Conservation (phyloP, 2,113 vertebrate genomes). For the Lagopus leucura region DNA sequence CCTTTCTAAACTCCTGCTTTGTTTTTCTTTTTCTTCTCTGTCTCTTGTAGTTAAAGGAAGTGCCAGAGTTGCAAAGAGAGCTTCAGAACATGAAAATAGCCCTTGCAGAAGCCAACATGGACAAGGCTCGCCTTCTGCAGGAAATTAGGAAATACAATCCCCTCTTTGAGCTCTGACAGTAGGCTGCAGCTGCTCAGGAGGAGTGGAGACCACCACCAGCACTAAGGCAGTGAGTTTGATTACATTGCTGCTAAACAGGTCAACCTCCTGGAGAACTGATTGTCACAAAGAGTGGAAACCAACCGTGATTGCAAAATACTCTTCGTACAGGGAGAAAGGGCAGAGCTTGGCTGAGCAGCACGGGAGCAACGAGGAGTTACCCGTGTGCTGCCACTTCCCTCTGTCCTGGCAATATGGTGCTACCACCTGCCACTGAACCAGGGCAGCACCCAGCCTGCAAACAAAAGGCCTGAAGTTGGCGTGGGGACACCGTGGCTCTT, state of each 20-base stretch:
- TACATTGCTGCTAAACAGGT: background rate
- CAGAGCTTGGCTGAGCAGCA: background rate
- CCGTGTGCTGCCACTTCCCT: background rate
- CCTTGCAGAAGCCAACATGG: slow-evolving; percentile 83
- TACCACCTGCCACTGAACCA: background rate
- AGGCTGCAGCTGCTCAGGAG: slow-evolving; percentile 43
- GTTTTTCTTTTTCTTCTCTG: background rate
- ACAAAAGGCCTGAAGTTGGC: background rate
- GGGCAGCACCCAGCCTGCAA: background rate
- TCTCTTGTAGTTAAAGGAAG: slow-evolving; percentile 67
- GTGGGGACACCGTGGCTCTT: background rate
- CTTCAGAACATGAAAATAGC: slow-evolving; percentile 81
- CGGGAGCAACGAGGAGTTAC: background rate
- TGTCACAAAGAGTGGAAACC: background rate
- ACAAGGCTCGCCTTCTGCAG: slow-evolving; percentile 87
- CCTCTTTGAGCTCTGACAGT: slow-evolving; percentile 86
- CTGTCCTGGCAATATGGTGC: background rate
- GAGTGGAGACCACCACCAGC: slow-evolving; percentile 68
- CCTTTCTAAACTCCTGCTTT: background rate
- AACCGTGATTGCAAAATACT: background rate
- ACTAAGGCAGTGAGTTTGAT: slow-evolving; percentile 2
- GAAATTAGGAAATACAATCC: slow-evolving; percentile 92
- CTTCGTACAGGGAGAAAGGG: background rate
- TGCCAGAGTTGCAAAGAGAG: slow-evolving; percentile 77
- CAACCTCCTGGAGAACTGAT: background rate